Conservation (phyloP, 2,888 invertebrate species). For the Drosophila pseudotakahashii region DNA sequence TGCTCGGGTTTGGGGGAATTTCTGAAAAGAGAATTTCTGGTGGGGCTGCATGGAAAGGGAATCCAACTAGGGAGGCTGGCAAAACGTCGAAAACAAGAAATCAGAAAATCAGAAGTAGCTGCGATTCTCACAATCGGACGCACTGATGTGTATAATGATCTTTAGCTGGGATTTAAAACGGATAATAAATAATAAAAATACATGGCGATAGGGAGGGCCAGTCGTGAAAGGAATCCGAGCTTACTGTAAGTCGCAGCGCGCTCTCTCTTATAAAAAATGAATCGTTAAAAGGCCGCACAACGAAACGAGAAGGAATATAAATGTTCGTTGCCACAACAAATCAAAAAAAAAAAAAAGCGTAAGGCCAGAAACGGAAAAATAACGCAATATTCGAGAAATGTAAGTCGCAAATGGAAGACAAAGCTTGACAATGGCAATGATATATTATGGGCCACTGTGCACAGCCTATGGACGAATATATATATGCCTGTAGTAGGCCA, state of each 20-base stretch:
- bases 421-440: conserved; percentile 58
- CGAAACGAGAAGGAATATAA: conserved; percentile 68
- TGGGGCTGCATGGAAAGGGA: not conserved
- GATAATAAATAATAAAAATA: conserved; percentile 83
- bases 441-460: conserved; percentile 53
- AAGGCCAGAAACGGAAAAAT: conserved; percentile 55
- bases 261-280: conserved; percentile 70
- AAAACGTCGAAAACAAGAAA: conserved; percentile 72
- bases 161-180: conserved; percentile 77
- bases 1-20: conserved; percentile 15
- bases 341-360: conserved; percentile 44
- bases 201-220: conserved; percentile 48
- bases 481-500: not conserved
- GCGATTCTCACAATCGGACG: conserved; percentile 82
- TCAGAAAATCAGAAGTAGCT: conserved; percentile 79
- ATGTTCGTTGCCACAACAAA: conserved; percentile 69
- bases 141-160: conserved; percentile 82
- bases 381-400: conserved; percentile 46
- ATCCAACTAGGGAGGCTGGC: conserved; percentile 42
- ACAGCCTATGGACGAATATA: not conserved
- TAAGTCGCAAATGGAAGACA: conserved; percentile 55
- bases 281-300: conserved; percentile 71
- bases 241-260: conserved; percentile 57
- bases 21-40: not conserved
- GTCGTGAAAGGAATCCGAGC: conserved; percentile 52